These are phyloP conservation scores for Drosophila sp. DNA, from an alignment of 1,140 invertebrate genomes.

Conservation along the genomic window DNA sequence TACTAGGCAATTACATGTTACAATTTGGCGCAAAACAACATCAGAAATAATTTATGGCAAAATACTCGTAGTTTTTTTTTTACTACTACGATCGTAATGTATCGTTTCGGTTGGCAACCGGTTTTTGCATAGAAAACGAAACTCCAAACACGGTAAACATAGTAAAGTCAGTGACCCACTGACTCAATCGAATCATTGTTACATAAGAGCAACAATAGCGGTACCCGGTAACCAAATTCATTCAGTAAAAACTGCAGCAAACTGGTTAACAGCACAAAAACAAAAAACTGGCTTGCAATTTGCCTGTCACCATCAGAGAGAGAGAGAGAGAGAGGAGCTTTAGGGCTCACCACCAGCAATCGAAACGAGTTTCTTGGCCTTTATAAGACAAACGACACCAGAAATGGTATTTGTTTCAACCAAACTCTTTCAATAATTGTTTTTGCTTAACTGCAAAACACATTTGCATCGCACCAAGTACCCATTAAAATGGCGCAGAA, in stretches of 20 bases:
- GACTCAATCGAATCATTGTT: slow-evolving; percentile 57
- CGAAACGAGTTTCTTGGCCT: slow-evolving; percentile 65
- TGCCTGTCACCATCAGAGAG: slow-evolving; percentile 16
- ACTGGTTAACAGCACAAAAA: slow-evolving; percentile 43
- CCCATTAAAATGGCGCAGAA: slow-evolving; percentile 20
- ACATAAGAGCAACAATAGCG: slow-evolving; percentile 56
- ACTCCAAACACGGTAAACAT: neutral
- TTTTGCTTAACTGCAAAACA: neutral
- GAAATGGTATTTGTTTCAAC: slow-evolving; percentile 9
- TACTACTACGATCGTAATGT: neutral
- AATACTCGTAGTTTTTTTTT: neutral
- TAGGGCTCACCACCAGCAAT: slow-evolving; percentile 29
- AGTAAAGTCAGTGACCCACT: slow-evolving; percentile 71
- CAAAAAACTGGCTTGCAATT: slow-evolving; percentile 34
- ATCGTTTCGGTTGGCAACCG: slow-evolving; percentile 5
- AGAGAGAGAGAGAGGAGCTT: neutral
- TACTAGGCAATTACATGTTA: slow-evolving; percentile 32
- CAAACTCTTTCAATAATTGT: slow-evolving; percentile 12
- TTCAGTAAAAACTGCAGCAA: slow-evolving; percentile 62
- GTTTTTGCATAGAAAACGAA: slow-evolving; percentile 28
- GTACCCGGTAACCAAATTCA: slow-evolving; percentile 30
- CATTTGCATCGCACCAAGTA: neutral
- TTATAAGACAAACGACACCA: slow-evolving; percentile 38
- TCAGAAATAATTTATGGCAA: neutral
- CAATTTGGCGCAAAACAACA: neutral